Base-by-base conservation (phyloP, 2,888 invertebrate genomes). In the Calameuta pallipes region DNA sequence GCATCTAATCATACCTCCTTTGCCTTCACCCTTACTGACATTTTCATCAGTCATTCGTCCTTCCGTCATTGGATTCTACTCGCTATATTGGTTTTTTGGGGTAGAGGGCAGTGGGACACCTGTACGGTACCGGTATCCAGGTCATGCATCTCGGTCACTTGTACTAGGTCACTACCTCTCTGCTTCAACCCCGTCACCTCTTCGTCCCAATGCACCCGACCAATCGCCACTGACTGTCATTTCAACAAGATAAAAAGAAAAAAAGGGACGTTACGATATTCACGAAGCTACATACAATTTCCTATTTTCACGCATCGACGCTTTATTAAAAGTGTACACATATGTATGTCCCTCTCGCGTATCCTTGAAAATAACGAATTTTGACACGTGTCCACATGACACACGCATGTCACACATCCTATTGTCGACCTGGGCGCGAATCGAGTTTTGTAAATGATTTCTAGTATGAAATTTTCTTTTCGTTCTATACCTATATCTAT, bases 81-180 rank as follows among this genome's bases (percentile, higher is more conserved):
- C 23, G 71, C 9, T 34, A 31, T 9, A 71, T 71, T 31, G 34
- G 33, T 73, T 77, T 77, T 77, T 73, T 83, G 84, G 86, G 85
- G 84, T 87, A 84, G 89, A 88, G 90, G 90, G 85, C 89, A 90
- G 86, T 90, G 86, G 90, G 90, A 88, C 90, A 90, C 90, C 90
- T 90, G 90, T 89, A 88, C 86, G 85, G 82, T 81, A 80, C 81
- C 85, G 90, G 89, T 89, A 90, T 90, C 89, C 90, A 87, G 90
- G 90, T 90, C 90, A 90, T 90, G 89, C 89, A 90, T 90, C 89
- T 90, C 90, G 90, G 89, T 86, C 89, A 89, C 89, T 89, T 88
- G 86, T 86, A 90, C 88, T 90, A 89, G 90, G 89, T 90, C 90
- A 90, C 88, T 89, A 88, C 87, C 85, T 88, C 86, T 84, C 86